Evolutionary conservation across 2,888 invertebrate species (phyloP).

Genomic region (Cosmia trapezina): DNA sequence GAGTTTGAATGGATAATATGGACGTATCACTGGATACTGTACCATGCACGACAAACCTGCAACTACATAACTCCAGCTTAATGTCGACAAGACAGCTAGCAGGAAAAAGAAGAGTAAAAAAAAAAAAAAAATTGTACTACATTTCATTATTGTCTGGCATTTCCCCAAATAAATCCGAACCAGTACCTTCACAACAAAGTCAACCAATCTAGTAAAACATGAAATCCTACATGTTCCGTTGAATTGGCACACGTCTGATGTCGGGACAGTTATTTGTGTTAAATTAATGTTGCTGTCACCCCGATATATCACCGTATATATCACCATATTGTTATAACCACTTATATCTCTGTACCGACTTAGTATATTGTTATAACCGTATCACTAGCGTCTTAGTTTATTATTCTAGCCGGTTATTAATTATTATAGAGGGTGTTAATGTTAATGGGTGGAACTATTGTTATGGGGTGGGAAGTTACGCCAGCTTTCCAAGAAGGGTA

Average conservation of each 20-base stretch:
- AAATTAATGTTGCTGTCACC: constrained; percentile 58
- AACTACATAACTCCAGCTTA: too few relatives aligned
- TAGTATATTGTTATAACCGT: constrained; percentile 14
- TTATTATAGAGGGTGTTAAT: constrained; percentile 39
- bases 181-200: constrained; percentile 26
- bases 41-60: too few relatives aligned
- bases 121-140: too few relatives aligned
- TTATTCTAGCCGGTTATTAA: constrained; percentile 41
- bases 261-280: constrained; percentile 29
- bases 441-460: constrained; percentile 27
- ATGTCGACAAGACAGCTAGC: too few relatives aligned
- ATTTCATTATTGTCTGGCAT: background rate
- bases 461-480: constrained; percentile 1
- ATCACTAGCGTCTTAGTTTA: constrained; percentile 19
- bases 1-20: too few relatives aligned
- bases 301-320: constrained; percentile 14
- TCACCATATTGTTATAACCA: background rate
- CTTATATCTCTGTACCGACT: background rate
- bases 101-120: too few relatives aligned
- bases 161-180: background rate
- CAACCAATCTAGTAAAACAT: constrained; percentile 13
- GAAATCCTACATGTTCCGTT: constrained; percentile 6
- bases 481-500: background rate
- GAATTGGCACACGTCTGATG: constrained; percentile 35
- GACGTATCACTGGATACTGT: too few relatives aligned